Conservation (phyloP, 2,888 invertebrate genomes). For the Lydus trimaculatus region DNA sequence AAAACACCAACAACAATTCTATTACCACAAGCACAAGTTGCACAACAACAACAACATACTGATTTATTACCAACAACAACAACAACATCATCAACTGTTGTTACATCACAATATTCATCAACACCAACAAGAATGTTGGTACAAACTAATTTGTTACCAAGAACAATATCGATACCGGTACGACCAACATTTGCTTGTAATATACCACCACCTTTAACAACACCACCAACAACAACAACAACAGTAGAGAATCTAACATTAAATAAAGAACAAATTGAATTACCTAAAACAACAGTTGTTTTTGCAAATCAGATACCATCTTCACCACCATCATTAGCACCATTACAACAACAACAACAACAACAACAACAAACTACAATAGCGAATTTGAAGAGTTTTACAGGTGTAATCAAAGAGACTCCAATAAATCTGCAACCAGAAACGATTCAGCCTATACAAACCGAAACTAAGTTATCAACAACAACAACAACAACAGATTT, state of each 20-base stretch:
- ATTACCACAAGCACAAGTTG: conserved; percentile 56
- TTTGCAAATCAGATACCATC: background rate
- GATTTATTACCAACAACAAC: background rate
- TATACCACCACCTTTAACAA: background rate
- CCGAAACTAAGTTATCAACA: conserved; percentile 34
- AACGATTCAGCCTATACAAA: conserved; percentile 30
- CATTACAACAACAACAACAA: conserved; percentile 34
- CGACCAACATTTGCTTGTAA: conserved; percentile 33
- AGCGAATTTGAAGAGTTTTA: conserved; percentile 30
- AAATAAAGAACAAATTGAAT: background rate
- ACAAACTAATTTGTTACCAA: conserved; percentile 36
- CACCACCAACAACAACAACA: background rate
- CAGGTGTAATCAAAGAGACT: conserved; percentile 53
- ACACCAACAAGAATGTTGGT: conserved; percentile 47
- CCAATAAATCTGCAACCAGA: conserved; percentile 38
- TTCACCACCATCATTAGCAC: conserved; percentile 1
- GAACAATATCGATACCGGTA: conserved; percentile 40
- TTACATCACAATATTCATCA: background rate
- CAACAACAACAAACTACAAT: no score
- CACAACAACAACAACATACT: conserved; percentile 33
- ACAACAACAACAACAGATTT: no score
- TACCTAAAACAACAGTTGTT: background rate
- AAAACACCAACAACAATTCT: conserved; percentile 62
- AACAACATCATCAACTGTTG: background rate
- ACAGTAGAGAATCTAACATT: background rate